These are phyloP conservation scores for Zaprionus nigranus DNA, from an alignment of 1,140 invertebrate species.

Conservation along the genomic window DNA sequence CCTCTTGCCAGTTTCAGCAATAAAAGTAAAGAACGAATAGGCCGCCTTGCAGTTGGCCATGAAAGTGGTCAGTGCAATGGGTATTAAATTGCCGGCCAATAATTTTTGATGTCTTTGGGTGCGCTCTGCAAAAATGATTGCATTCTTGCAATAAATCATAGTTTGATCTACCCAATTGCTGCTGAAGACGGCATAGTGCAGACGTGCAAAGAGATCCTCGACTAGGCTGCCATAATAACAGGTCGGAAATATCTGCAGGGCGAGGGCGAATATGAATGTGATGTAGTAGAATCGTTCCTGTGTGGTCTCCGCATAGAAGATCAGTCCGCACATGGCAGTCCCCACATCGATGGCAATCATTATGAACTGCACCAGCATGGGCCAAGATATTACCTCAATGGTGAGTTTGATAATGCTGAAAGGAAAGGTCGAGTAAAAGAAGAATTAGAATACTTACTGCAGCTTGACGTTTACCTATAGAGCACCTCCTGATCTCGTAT, in stretches of 20 bases:
- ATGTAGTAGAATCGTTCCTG: slow-evolving; percentile 45
- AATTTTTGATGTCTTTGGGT: slow-evolving; percentile 36
- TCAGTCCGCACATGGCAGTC: slow-evolving; percentile 35
- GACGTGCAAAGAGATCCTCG: slow-evolving; percentile 38
- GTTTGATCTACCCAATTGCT: slow-evolving; percentile 77
- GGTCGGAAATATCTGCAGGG: slow-evolving; percentile 58
- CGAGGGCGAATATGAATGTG: slow-evolving; percentile 46
- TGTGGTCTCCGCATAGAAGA: slow-evolving; percentile 52
- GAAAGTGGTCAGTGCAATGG: slow-evolving; percentile 70
- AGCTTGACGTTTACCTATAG: slow-evolving; percentile 43
- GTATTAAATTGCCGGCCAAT: slow-evolving; percentile 62
- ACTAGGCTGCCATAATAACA: slow-evolving; percentile 71
- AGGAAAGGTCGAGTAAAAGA: neutral
- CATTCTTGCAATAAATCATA: slow-evolving; percentile 35
- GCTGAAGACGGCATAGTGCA: slow-evolving; percentile 58
- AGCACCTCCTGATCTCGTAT: slow-evolving; percentile 63
- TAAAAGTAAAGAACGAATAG: slow-evolving; percentile 73
- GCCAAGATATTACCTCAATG: slow-evolving; percentile 53
- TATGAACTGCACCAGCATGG: slow-evolving; percentile 71
- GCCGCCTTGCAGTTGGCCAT: slow-evolving; percentile 61
- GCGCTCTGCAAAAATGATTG: slow-evolving; percentile 62
- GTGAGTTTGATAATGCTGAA: slow-evolving; percentile 48
- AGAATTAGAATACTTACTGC: neutral
- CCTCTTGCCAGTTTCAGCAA: slow-evolving; percentile 28
- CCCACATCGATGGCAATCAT: slow-evolving; percentile 59